Base-by-base conservation (phyloP, 1,140 invertebrate genomes). In the Acromyrmex echinatior region DNA sequence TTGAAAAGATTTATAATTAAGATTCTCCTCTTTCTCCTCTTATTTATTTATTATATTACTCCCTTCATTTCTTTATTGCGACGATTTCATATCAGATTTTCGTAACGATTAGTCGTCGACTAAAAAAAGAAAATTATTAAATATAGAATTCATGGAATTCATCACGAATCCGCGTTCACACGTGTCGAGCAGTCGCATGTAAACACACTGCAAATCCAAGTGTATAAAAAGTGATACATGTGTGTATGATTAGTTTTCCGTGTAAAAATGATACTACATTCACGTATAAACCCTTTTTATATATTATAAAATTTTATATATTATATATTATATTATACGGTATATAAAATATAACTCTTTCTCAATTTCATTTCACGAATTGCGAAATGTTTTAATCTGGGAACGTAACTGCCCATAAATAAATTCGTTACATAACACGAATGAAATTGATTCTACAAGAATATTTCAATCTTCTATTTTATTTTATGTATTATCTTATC, bases 121-220 rank as follows among this genome's bases (percentile, higher is more conserved):
- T 9, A 45, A 45, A 45, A 7, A 53, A 77, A 73, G 80, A n/a
- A 68, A 86, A 28, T 91, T 88, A 73, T 90, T 88, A 91, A 91
- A 90, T 87, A 70, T 89, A 77, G 88, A 89, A 92, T 92, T 94
- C 92, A 89, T 82, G 73, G 91, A 93, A 93, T 12, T 89, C 77
- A 84, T 71, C 63, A 62, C 77, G 53, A 88, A 74, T 65, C 80
- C 86, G 79, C 84, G 68, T 65, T 56, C 82, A 92, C 90, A 91
- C 77, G 73, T 94, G 93, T 84, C 82, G 81, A 63, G 82, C 92
- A 94, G 89, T 66, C 68, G 81, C 31, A 45, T 45, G 2, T 45
- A 45, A 45, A 45, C 39, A 45, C 39, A 45, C 39, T 45, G 9
- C 39, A 45, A 39, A 45, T 45, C 39, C 39, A 45, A 45, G 10